Evolutionary conservation across 2,797 vertebrate genomes (phyloP), one percentile per base, ranked within the genome.

Genomic region (Xiphorhynchus erythropygius): DNA sequence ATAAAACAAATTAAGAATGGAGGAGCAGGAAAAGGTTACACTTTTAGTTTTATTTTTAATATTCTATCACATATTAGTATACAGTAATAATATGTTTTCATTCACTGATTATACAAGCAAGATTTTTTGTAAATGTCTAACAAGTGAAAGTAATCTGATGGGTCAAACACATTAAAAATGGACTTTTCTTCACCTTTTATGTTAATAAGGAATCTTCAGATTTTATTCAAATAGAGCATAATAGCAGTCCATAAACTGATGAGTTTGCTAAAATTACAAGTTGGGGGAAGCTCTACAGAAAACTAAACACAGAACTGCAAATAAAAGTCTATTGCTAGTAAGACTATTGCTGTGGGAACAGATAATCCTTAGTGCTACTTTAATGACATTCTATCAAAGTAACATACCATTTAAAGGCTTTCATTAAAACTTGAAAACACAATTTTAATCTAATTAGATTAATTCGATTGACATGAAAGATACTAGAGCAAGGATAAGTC

Each of bases 381-480:
- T 63, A 77, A 85, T 30, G 12, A 77, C 17, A 80, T 28, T 57
- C 47, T 93, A 55, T 76, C 67, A 82, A 82, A 76, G 37, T 28
- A 90, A 92, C 14, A 68, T 44, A 85, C 44, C 21, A 41, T 63
- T 85, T 87, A 73, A 83, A 91, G 39, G 19, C 8, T 87, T 80
- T 50, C 59, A 79, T 62, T 91, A 80, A 82, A 84, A 79, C 59
- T 65, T 59, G 49, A 87, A 79, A 83, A 65, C 7, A 44, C 16
- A 0, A 68, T 71, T 84, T 85, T 64, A 64, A 74, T 71, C 52
- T 53, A 83, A 63, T 18, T 75, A 93, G 15, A 82, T 64, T 74
- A 77, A 87, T 88, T n/a, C 64, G 13, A 94, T 62, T 75, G 92
- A 81, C 50, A 62, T 63, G 55, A 71, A 90, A 88, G 69, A 85